Base-by-base conservation (phyloP, 2,888 invertebrate species). In the Agapetus fuscipes region DNA sequence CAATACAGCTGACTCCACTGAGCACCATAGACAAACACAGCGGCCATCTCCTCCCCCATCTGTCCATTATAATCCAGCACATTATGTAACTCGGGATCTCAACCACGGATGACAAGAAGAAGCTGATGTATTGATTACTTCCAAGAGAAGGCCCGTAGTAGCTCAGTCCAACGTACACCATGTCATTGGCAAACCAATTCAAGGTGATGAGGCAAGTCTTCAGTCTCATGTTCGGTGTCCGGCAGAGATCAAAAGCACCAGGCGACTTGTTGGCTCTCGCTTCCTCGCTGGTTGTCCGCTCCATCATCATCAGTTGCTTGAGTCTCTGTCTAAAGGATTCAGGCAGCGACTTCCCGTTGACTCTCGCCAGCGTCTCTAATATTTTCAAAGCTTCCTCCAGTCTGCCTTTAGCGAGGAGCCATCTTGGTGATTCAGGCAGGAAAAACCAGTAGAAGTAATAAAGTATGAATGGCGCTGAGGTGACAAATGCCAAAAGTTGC, bases 111-210 rank as follows among this genome's bases (percentile, higher is more conserved):
- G 89, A 87, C 30, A 93, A 69, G 45, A 90, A 78, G 59, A 93
- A 93, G 54, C 89, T 90, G 53, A 91, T 71, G 61, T 91, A 89
- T 53, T 89, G 84, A 59, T 90, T 85, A 53, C 74, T 83, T 7
- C 91, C 91, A 36, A 93, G 70, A 1, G 88, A 83, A 7, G 91
- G 90, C 0, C 90, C 89, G 53, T 93, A 93, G 56, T 91, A 90
- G 50, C 89, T 90, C 26, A 93, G 68, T 0, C 93, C 93, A 12
- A 93, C 83, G 56, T 93, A 93, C 2, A 91, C 91, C 60, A 86
- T 89, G 55, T 90, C 88, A 52, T 88, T 91, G 33, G 90, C 89
- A 57, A 93, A 90, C 90, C 89, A 90, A 58, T 87, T 89, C 14
- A 89, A 60, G 1, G 89, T 89, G 37, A 90, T 88, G 36, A 90